Base-by-base conservation (phyloP, 2,888 invertebrate genomes). In the Drosophila quinaria region DNA sequence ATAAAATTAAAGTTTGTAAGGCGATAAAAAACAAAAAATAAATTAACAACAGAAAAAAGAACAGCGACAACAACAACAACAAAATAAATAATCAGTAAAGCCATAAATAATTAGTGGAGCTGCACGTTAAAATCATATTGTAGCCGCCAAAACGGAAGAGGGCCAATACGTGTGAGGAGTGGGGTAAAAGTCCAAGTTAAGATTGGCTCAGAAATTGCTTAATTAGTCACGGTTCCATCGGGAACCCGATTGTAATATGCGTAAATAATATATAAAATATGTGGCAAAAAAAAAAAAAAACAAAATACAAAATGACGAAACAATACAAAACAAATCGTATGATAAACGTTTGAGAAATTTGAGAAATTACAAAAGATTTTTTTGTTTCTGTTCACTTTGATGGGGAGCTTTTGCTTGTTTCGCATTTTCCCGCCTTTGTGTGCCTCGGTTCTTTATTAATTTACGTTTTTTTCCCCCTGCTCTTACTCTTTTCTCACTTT, bases 201-300 rank as follows among this genome's bases (percentile, higher is more conserved):
- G 74, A 87, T 81, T 86, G 86, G 79, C 78, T 83, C 80, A 83
- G 80, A 88, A 86, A 86, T 86, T 88, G 88, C 88, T 86, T 88
- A 86, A 86, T 86, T 88, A 86, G 88, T 86, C 84, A 88, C 73
- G 81, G 75, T 65, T 60, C 60, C 84, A 65, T 71, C 59, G 44
- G 55, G 49, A 41, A 29, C 54, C 41, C 46, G 55, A 66, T 60
- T 64, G 83, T 80, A 80, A 81, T 70, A 81, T 68, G 81, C 83
- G 83, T 87, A 80, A 84, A 87, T 81, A 87, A 83, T 80, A 74
- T 69, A 87, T 86, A 81, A 83, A 87, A 83, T 71, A 87, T 84
- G 65, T 78, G 81, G 87, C 81, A 69, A 79, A 80, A 70, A 51
- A 17, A 19, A 46, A 52, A 50, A n/a, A n/a, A n/a, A n/a, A n/a